Base-by-base conservation (phyloP, 2,888 invertebrate genomes). In the Omphaloscelis lunosa region DNA sequence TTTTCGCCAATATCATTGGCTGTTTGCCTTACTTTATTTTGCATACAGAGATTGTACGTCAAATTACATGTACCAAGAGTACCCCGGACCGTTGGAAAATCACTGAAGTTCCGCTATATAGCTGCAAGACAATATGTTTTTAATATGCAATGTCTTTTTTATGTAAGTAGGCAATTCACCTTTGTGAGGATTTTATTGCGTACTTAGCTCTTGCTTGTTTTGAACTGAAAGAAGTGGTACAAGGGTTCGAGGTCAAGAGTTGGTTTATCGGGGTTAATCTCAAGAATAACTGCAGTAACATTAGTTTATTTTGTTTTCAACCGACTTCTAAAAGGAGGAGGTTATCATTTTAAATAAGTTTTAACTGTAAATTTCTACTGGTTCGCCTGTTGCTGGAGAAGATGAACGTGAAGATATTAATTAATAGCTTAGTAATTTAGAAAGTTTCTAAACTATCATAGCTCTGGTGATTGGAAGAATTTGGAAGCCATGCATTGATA, bases 1-100 rank as follows among this genome's bases (percentile, higher is more conserved):
- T 91, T 91, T 91, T 89, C 84, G 83, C 83, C 81, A 88, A 77
- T 69, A 86, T 77, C 75, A 84, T 89, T 90, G 89, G 87, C 88
- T 83, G 74, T 70, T 79, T 90, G 89, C 89, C 88, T 87, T 87
- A 84, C 61, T 83, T 84, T 88, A 79, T 77, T 84, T 79, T 86
- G 79, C 84, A 84, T 75, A 74, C 53, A 65, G 66, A 68, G 48
- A 62, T 56, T 53, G 34, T 27, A 53, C 70, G 56, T 73, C 56
- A 72, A 74, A 77, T 79, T 77, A 69, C n/a, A 29, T 7, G 20
- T 68, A 70, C 62, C 27, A 53, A 53, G 48, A 51, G 17, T 71
- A 81, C 63, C n/a, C 63, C n/a, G 45, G 53, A 65, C 23, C 56
- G 9, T 67, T 81, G 68, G 72, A 72, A 75, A 68, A 77, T 53